Conservation (phyloP, 2,888 invertebrate species). For the Biston stratarius region DNA sequence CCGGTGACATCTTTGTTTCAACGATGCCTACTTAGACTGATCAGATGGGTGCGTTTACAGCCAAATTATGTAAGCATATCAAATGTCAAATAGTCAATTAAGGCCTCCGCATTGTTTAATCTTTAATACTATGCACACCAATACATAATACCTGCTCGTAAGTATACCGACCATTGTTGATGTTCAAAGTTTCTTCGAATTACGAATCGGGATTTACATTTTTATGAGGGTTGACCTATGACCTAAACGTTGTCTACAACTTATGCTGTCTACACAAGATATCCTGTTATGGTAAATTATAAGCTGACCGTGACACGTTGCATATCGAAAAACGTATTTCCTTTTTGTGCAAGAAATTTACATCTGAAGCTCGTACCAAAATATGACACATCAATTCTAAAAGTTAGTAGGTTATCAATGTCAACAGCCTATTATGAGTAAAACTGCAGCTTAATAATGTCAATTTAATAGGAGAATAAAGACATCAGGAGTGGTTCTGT, state of each 20-base stretch:
- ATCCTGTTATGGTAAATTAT: constrained; percentile 34
- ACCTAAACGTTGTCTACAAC: constrained; percentile 27
- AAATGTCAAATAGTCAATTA: constrained; percentile 52
- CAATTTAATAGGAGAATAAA: constrained; percentile 47
- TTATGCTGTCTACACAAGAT: constrained; percentile 9
- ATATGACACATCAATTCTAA: constrained; percentile 23
- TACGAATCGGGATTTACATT: constrained; percentile 14
- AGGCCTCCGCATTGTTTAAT: constrained; percentile 33
- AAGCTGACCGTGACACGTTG: constrained; percentile 33
- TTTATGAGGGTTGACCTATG: constrained; percentile 37
- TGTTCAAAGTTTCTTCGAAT: constrained; percentile 12
- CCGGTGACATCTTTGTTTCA: constrained; percentile 37
- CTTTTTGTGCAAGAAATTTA: constrained; percentile 2
- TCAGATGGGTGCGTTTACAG: constrained; percentile 30
- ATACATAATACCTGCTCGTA: background rate
- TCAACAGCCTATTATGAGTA: constrained; percentile 41
- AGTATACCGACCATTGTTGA: background rate
- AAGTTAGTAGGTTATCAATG: constrained; percentile 44
- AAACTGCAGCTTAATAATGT: constrained; percentile 42
- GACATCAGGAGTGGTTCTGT: constrained; percentile 48
- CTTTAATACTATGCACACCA: constrained; percentile 14
- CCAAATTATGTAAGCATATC: constrained; percentile 36
- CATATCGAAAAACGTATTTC: constrained; percentile 12
- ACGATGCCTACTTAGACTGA: constrained; percentile 42
- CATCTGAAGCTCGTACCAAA: too few relatives aligned